A percentile compares a stretch with the other conserved stretches of the same genome.
phyloP scores from a whole-genome alignment of 2,113 vertebrate genomes.

The Rhipidura dahli region DNA sequence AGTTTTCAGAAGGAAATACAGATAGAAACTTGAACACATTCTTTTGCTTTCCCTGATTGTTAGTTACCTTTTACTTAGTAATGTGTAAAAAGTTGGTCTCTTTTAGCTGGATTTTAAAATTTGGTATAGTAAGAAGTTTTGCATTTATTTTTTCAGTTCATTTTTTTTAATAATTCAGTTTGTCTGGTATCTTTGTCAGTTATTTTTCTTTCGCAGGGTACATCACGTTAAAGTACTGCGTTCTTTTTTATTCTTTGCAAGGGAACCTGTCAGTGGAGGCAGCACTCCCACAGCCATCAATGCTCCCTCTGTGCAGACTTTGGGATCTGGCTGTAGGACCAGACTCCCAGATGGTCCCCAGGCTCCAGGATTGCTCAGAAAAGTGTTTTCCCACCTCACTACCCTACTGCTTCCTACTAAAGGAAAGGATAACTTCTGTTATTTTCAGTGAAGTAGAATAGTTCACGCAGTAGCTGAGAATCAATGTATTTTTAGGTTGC shows the following conservation, averaged over 20 bases:
- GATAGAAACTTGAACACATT: background rate
- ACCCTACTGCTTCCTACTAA: background rate
- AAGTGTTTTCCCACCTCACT: background rate
- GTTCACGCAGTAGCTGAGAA: background rate
- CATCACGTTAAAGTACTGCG: background rate
- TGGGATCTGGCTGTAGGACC: background rate
- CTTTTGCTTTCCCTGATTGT: background rate
- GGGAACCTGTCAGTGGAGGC: background rate
- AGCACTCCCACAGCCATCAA: fast-evolving
- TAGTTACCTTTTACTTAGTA: background rate
- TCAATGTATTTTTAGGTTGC: background rate
- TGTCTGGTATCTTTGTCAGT: background rate
- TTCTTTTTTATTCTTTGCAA: background rate
- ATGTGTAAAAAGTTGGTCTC: background rate
- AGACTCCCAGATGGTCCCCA: background rate
- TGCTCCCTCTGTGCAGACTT: background rate
- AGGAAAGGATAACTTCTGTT: background rate
- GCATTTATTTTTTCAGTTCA: fast-evolving
- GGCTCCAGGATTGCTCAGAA: background rate
- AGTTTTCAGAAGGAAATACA: background rate
- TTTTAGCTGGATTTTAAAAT: background rate
- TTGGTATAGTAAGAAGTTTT: background rate
- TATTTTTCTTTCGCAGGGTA: background rate
- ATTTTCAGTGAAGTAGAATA: background rate
- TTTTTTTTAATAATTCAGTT: background rate